phyloP scores from a whole-genome alignment of 2,888 invertebrate genomes.

The Norana najaformis region DNA sequence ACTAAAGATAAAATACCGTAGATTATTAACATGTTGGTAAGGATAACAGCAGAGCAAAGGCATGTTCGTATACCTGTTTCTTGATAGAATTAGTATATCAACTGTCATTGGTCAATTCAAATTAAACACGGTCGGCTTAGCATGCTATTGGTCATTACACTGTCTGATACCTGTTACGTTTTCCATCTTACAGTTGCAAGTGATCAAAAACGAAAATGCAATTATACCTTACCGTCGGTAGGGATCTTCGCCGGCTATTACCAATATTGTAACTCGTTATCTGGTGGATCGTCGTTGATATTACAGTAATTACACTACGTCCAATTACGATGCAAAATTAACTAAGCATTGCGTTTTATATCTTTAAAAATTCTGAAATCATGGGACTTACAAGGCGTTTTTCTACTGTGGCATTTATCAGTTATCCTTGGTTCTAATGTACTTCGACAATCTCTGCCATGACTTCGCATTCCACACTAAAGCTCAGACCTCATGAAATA shows the following conservation, averaged over 20 bases:
- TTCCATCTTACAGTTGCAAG: not conserved
- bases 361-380: not conserved
- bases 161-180: no score
- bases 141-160: no score
- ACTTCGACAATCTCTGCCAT: not conserved
- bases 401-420: not conserved
- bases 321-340: no score
- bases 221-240: not conserved
- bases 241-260: no score
- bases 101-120: not conserved
- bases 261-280: not conserved
- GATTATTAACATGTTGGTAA: no score
- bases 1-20: no score
- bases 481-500: not conserved
- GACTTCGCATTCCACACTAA: not conserved
- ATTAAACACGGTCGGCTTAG: not conserved
- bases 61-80: no score
- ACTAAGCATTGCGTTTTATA: no score
- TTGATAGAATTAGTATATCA: not conserved
- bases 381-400: not conserved
- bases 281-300: not conserved
- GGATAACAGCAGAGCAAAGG: no score
- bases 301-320: not conserved
- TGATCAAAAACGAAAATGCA: not conserved
- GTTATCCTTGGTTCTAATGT: not conserved